A percentile compares a stretch with the other conserved stretches of the same genome.
Evolutionary conservation across 2,888 invertebrate species (phyloP).

Genomic region (Idaea dimidiata): DNA sequence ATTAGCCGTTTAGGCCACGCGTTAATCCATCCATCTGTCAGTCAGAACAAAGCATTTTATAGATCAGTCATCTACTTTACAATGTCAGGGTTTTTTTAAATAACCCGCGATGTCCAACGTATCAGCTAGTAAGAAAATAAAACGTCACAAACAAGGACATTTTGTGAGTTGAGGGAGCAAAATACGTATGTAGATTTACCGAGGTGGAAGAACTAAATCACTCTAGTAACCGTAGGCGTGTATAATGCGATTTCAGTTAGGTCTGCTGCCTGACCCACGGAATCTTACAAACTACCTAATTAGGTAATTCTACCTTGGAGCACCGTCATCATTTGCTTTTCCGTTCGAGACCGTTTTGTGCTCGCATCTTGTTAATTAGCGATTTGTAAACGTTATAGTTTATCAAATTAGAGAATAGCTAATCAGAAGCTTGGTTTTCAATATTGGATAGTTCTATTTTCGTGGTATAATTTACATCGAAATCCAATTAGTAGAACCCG

Average conservation of each 20-base stretch:
- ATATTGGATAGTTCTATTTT: too few relatives aligned
- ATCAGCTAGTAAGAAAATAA: neutral
- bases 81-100: too few relatives aligned
- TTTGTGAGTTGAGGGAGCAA: neutral
- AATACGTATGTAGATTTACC: neutral
- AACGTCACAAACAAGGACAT: neutral
- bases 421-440: neutral
- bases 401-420: neutral
- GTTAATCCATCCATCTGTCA: too few relatives aligned
- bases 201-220: neutral
- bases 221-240: neutral
- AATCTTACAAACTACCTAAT: neutral
- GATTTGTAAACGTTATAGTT: neutral
- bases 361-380: slow-evolving; percentile 1
- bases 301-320: neutral
- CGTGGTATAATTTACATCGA: too few relatives aligned
- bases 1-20: too few relatives aligned
- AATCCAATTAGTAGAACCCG: too few relatives aligned
- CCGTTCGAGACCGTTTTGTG: neutral
- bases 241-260: neutral
- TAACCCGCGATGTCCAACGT: too few relatives aligned
- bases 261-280: neutral
- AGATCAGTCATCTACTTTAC: too few relatives aligned
- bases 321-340: neutral
- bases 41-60: too few relatives aligned